phyloP scores from a whole-genome alignment of 2,113 vertebrate species.

The Charadrius vociferus region DNA sequence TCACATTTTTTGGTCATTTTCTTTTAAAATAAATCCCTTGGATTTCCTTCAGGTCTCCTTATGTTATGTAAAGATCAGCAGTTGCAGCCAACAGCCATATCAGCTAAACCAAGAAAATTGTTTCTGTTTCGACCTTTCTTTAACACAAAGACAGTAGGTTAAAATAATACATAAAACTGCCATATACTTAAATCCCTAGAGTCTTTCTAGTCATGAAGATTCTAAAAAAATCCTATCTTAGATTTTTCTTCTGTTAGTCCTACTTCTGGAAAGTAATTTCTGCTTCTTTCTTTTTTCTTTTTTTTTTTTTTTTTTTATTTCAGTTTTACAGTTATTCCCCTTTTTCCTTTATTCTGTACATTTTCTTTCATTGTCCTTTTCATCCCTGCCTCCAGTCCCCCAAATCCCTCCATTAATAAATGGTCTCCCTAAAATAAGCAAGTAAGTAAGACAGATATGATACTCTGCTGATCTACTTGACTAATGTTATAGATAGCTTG shows the following conservation, averaged over 20 bases:
- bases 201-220: neutral
- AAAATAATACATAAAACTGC: neutral
- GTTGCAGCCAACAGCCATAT: neutral
- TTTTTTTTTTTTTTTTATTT: neutral
- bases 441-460: neutral
- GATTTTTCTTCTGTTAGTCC: neutral
- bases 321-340: neutral
- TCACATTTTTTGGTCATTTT: neutral
- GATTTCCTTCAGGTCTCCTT: neutral
- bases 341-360: neutral
- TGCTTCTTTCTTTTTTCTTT: neutral
- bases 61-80: neutral
- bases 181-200: neutral
- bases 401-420: neutral
- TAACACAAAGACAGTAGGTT: neutral
- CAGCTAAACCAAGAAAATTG: neutral
- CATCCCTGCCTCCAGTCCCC: neutral
- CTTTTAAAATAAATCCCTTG: neutral
- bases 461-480: neutral
- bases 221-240: neutral
- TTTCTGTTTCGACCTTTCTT: slow-evolving; percentile 39
- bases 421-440: neutral
- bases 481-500: neutral
- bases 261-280: neutral
- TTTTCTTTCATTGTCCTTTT: neutral